A percentile compares a stretch with the other conserved stretches of the same genome.
Evolutionary conservation across 2,888 invertebrate species (phyloP).

Genomic region (Ctena decussata): DNA sequence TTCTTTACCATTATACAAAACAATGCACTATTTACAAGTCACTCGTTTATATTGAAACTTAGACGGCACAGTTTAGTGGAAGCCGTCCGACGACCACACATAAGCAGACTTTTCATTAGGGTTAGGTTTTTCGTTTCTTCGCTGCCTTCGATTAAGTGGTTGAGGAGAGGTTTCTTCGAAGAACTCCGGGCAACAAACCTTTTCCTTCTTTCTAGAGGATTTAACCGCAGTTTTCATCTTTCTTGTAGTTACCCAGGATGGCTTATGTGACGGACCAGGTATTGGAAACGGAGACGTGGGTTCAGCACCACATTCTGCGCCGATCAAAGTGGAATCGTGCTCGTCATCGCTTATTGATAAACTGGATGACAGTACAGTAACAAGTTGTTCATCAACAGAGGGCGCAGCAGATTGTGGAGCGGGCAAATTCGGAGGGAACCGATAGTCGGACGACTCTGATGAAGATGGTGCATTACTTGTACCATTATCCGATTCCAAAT

Average conservation of each 20-base stretch:
- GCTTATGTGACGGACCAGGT: neutral
- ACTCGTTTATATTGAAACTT: no score
- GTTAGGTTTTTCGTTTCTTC: neutral
- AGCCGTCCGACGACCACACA: no score
- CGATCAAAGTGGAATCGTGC: neutral
- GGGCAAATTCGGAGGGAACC: neutral
- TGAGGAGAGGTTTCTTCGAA: neutral
- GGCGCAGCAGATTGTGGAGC: neutral
- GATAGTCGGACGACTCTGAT: neutral
- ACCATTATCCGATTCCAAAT: neutral
- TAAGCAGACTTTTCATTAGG: no score
- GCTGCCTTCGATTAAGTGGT: neutral
- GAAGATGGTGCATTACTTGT: neutral
- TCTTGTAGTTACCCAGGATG: neutral
- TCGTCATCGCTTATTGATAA: neutral
- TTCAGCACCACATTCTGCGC: neutral
- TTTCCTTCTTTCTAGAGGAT: neutral
- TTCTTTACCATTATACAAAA: no score
- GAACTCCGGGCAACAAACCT: neutral
- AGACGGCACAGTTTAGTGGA: no score
- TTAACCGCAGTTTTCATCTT: neutral
- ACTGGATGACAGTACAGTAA: neutral
- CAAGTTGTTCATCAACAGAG: neutral
- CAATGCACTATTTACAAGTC: no score
- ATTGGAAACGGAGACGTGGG: neutral